Percentiles rank a stretch among this genome's conserved stretches.
These are phyloP conservation scores for Poicephalus gulielmi DNA, from an alignment of 2,113 vertebrate genomes.

Conservation along the genomic window DNA sequence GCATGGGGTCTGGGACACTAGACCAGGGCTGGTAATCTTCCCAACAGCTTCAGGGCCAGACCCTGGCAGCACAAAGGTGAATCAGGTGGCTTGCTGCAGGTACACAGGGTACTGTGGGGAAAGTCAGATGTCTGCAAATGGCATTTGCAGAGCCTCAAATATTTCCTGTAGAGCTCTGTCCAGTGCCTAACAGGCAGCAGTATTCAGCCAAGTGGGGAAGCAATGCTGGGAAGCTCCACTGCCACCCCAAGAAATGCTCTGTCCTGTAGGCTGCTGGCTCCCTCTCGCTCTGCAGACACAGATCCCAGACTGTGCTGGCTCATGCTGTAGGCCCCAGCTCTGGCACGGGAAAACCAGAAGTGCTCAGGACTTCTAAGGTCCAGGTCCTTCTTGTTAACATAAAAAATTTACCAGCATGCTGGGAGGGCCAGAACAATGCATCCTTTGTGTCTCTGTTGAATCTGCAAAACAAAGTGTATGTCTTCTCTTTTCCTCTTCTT, in stretches of 20 bases:
- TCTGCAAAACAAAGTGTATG: neutral
- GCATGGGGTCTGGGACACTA: rapidly evolving
- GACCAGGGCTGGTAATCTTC: neutral
- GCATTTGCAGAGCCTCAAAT: neutral
- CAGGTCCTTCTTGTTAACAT: neutral
- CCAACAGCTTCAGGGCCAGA: neutral
- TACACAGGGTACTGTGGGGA: neutral
- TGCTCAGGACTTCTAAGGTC: neutral
- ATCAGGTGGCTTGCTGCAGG: rapidly evolving
- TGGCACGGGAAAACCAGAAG: neutral
- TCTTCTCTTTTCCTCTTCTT: slow-evolving; percentile 19
- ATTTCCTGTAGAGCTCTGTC: neutral
- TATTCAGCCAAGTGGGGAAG: neutral
- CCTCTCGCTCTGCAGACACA: rapidly evolving
- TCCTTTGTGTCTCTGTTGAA: neutral
- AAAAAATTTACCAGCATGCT: neutral
- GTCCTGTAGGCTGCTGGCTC: rapidly evolving
- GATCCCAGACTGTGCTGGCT: neutral
- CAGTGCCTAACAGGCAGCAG: neutral
- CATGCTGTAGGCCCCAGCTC: neutral
- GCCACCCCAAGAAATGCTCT: neutral
- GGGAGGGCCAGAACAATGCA: neutral
- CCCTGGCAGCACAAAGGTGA: rapidly evolving
- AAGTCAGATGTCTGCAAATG: neutral
- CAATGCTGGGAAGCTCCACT: neutral